Base-by-base conservation (phyloP, 2,888 invertebrate species). In the Dinocampus coccinellae region DNA sequence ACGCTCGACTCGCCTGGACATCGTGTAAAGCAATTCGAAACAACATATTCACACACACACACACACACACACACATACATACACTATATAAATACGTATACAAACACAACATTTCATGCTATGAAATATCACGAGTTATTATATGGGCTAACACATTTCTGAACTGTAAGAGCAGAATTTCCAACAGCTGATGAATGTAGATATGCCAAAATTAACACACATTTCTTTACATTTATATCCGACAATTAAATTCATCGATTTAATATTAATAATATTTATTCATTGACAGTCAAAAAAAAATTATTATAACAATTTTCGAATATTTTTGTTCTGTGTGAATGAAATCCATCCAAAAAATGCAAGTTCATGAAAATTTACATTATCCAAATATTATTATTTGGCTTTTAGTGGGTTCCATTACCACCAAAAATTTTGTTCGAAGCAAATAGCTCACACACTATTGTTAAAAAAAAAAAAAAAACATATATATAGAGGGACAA, bases 1-100 rank as follows among this genome's bases (percentile, higher is more conserved):
- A 78, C 74, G 80, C 76, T 75, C 75, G 72, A 75, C 73, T 76
- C 69, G 70, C 77, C 66, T 65, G 58, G 29, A 60, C 66, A 29
- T 42, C 42, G 65, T 55, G 64, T 67, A 58, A 62, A 71, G 72
- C 69, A 73, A 71, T 39, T 62, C 55, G 60, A 24, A 70, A 69
- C 63, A 69, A n/a, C 57, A 61, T 72, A 42, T 24, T 57, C 53
- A 62, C n/a, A 26, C 57, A 57, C 9, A 10, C 20, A 20, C 66
- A 42, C 66, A 64, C 13, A 20, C 24, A 47, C 13, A 63, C 13
- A n/a, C 34, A 34, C 16, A 1, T 22, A 24, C 7, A 3, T 6
- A 10, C 10, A 26, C 29, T n/a, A 26, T 57, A 13, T 10, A 11
- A 57, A n/a, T n/a, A n/a, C n/a, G n/a, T n/a, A n/a, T n/a, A n/a